These are phyloP conservation scores for Silurus lanzhouensis DNA, from an alignment of 2,797 vertebrate genomes.

Conservation along the genomic window DNA sequence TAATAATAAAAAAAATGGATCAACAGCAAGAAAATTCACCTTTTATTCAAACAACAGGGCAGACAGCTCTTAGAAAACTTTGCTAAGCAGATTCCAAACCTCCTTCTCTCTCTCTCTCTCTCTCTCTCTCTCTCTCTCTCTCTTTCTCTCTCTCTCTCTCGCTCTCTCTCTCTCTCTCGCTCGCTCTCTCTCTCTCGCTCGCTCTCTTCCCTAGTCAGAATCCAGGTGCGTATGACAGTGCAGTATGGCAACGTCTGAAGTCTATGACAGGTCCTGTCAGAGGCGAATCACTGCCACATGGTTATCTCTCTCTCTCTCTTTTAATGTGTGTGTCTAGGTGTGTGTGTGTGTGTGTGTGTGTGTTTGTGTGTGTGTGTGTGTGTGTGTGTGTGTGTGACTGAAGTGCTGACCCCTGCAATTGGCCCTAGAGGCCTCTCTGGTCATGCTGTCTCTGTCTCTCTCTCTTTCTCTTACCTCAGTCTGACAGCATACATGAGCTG, in stretches of 20 bases:
- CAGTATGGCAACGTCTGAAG: conserved; percentile 62
- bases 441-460: conserved; percentile 80
- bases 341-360: conserved; percentile 38
- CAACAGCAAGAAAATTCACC: background rate
- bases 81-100: conserved; percentile 50
- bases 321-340: conserved; percentile 54
- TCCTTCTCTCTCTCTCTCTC: conserved; percentile 35
- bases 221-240: conserved; percentile 69
- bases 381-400: conserved; percentile 56
- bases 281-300: conserved; percentile 74
- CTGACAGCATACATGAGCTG: conserved; percentile 82
- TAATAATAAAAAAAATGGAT: background rate
- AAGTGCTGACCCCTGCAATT: conserved; percentile 78
- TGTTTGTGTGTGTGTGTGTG: conserved; percentile 12
- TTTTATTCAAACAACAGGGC: background rate
- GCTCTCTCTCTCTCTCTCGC: conserved; percentile 27
- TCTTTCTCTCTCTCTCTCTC: conserved; percentile 2
- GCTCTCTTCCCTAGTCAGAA: conserved; percentile 36
- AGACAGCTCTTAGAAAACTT: conserved; percentile 49
- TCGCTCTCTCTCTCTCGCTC: conserved; percentile 7
- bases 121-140: conserved; percentile 19
- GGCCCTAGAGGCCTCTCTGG: conserved; percentile 70
- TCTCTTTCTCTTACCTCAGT: conserved; percentile 69
- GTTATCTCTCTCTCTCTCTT: conserved; percentile 63
- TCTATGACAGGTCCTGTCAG: conserved; percentile 80